These are phyloP conservation scores for zebrafish (Danio rerio) DNA, from an alignment of 2,113 vertebrate genomes.

Conservation along the genomic window GRCz12tu NC_133193.1:38743501-38744000, in stretches of 20 bases:
- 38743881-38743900: slow-evolving; percentile 92
- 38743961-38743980: no score
- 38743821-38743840: slow-evolving; percentile 86
- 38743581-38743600: no score
- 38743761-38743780: slow-evolving; percentile 66
- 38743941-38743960: no score
- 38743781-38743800: slow-evolving; percentile 97
- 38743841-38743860: slow-evolving; percentile 88
- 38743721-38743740: neutral
- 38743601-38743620: no score
- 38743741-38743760: neutral
- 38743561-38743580: no score
- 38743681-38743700: neutral
- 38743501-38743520: slow-evolving; percentile 63
- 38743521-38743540: no score
- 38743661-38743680: neutral
- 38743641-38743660: neutral
- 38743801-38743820: slow-evolving; percentile 92
- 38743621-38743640: no score
- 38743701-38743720: neutral
- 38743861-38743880: slow-evolving; percentile 89
- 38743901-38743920: slow-evolving; percentile 72
- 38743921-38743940: neutral
- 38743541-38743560: no score
- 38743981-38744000: no score